Percentiles rank a stretch among this genome's conserved stretches.
These are phyloP conservation scores for Bufo bufo DNA, from an alignment of 2,113 vertebrate species.

Conservation along the genomic window DNA sequence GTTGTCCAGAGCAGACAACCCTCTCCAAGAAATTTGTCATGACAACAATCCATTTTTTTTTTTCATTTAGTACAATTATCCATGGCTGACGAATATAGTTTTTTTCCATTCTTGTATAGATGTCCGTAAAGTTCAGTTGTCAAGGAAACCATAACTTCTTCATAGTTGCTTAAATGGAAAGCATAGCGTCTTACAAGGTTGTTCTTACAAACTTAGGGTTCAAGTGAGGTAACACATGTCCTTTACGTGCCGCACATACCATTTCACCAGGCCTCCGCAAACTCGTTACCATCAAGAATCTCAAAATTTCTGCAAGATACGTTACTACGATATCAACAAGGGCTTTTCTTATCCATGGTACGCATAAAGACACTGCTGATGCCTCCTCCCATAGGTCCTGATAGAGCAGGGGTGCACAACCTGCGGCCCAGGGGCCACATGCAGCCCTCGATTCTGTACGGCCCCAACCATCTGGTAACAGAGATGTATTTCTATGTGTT, in stretches of 20 bases:
- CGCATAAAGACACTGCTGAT: background rate
- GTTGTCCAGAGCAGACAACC: no score
- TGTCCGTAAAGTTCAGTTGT: constrained; percentile 12
- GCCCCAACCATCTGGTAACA: no score
- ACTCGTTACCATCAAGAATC: background rate
- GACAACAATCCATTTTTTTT: background rate
- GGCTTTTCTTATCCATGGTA: background rate
- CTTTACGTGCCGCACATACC: background rate
- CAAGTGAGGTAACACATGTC: background rate
- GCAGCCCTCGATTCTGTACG: no score
- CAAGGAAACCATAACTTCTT: background rate
- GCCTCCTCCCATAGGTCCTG: no score
- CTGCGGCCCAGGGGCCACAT: no score
- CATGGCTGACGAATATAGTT: background rate
- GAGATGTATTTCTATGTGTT: no score
- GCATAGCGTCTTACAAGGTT: background rate
- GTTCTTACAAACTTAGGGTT: background rate
- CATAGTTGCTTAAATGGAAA: background rate
- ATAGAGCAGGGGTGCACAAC: no score
- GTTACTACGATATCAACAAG: background rate
- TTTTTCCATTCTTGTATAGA: background rate
- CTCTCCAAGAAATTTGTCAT: background rate
- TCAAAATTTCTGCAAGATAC: background rate
- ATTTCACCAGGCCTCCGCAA: background rate
- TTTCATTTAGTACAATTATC: background rate